Base-by-base conservation (phyloP, 2,113 vertebrate species). In the Vicugna pacos region DNA sequence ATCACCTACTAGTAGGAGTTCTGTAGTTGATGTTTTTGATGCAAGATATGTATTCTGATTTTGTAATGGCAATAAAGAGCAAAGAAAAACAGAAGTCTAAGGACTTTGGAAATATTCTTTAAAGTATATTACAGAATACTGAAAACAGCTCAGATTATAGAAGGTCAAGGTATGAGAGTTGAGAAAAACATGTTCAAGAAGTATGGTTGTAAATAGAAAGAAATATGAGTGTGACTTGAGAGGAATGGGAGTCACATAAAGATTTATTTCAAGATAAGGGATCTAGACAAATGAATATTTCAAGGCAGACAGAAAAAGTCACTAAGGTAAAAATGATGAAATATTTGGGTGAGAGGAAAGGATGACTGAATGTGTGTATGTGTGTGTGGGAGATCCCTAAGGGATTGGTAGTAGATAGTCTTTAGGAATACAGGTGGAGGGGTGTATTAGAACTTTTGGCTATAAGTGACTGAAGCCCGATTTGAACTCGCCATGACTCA, bases 181-280 rank as follows among this genome's bases (percentile, higher is more conserved):
- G 20, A 88, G 93, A 80, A 84, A 88, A 75, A 8, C 8, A 32
- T 87, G 65, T 84, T 90, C 58, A 96, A 19, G 30, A 90, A 87
- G 17, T 85, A 73, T 94, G 28, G 35, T n/a, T 89, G 58, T 83
- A 95, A 95, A 89, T 19, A n/a, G 56, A n/a, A 93, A 81, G 56
- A 95, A 86, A 88, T 92, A 90, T 52, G 52, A 92, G 24, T 91
- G 17, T 84, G 87, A 81, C 48, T 56, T 84, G 48, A 90, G 48
- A 8, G 24, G 14, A 24, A 28, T 50, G 46, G 67, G 38, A 75
- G 14, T 58, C 20, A 46, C 26, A 9, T 60, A 50, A 91, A 89
- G 79, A 96, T 95, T 96, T 97, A 97, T 97, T 94, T 96, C 58
- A 95, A 92, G 58, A 73, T 81, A 60, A 92, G 50, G 28, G 8